Conservation (phyloP, 2,113 vertebrate genomes). For the Bubo bubo region DNA sequence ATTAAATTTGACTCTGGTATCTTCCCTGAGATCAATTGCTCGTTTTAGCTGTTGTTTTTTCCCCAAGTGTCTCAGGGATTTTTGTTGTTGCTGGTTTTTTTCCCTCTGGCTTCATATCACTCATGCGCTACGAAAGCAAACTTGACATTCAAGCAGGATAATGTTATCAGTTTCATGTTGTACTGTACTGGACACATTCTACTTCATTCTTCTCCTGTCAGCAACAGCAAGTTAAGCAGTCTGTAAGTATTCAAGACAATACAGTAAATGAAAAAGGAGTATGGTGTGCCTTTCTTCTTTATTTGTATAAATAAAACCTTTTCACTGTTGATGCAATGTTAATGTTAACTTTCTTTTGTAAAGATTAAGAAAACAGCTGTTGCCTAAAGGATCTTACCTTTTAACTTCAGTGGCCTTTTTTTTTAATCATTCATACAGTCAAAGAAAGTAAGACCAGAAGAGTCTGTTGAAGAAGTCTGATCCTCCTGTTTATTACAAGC, state of each 20-base stretch:
- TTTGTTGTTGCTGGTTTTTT: background rate
- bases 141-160: conserved; percentile 29
- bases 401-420: background rate
- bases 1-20: background rate
- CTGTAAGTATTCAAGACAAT: background rate
- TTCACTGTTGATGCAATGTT: background rate
- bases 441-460: background rate
- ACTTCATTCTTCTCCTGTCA: conserved; percentile 24
- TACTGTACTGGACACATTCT: background rate
- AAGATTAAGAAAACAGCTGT: background rate
- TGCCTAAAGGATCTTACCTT: background rate
- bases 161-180: conserved; percentile 47
- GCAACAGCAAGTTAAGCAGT: background rate
- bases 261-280: background rate
- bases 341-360: background rate
- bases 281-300: background rate
- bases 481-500: background rate
- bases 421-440: background rate
- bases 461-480: background rate
- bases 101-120: background rate
- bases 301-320: background rate
- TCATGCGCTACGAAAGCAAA: conserved; percentile 10
- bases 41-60: background rate
- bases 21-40: background rate
- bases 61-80: background rate